Evolutionary conservation across 1,140 invertebrate genomes (phyloP), one percentile per base, ranked within the genome.

Genomic region (Drosophila kikkawai): DNA sequence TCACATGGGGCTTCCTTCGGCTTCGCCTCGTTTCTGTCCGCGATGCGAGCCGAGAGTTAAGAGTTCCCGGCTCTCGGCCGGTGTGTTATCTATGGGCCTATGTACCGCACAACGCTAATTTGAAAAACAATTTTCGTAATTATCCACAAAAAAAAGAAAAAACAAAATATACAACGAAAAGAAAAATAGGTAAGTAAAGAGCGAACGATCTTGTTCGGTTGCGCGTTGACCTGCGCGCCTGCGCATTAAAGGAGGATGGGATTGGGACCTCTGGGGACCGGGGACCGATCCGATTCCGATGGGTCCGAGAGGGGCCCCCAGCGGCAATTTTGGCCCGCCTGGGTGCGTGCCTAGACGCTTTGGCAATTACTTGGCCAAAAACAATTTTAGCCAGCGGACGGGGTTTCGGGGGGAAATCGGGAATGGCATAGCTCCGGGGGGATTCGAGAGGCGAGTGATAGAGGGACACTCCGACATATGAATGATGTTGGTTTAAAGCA

Each of bases 81-180:
- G 66, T 88, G 65, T 85, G 80, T 91, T 91, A 91, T 91, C 82
- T 91, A 82, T 88, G 77, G 80, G 79, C 60, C 74, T 88, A 80
- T 91, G 82, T 91, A 91, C 83, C 83, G 75, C 82, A 91, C 88
- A 91, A 88, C 84, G 85, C 88, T 91, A 91, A 91, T 91, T 91
- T 91, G 87, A 88, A 78, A 88, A 91, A 91, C 88, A 91, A 91
- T 91, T 91, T 91, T 91, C 88, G 83, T 91, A 91, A 91, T 91
- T 91, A 91, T 91, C 87, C 80, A 78, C 71, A 91, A 84, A 87
- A 88, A 71, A 74, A 63, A 53, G 42, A 39, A 58, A 15, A 50
- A 39, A 58, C 8, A 50, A 29, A 32, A 36, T 22, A 63, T 45
- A 60, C 36, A 69, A 69, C 58, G 8, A 65, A 45, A 39, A 22